Evolutionary conservation across 1,140 invertebrate species (phyloP), one percentile per base, ranked within the genome.

Genomic region (Lasaia peninsularis): DNA sequence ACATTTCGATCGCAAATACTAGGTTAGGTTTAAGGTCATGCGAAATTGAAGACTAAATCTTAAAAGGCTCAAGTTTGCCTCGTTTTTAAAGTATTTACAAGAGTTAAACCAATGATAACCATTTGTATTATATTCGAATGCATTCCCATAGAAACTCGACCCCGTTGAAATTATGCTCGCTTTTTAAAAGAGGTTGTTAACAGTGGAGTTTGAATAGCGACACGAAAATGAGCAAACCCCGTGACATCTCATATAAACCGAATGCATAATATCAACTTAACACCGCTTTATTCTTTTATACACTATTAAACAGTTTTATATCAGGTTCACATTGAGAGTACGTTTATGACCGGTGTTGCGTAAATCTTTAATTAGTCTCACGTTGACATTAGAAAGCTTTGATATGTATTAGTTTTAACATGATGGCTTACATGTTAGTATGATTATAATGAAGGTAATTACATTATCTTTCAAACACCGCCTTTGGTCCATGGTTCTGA

Each of bases 181-280:
- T 83, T 78, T 86, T 86, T 88, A 63, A 86, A 75, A 85, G 73
- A 76, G 74, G 80, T 86, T 88, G 86, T 88, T 88, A 88, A 88
- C 86, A 86, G 83, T 80, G 81, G 81, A 79, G 77, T 71, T 81
- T 88, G 72, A 84, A 86, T 82, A 62, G 75, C 64, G 74, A 65
- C 79, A 76, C 73, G 79, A 73, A 88, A 88, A 80, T 84, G 86
- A 88, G 79, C 86, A 88, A 83, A 80, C 82, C 73, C 72, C 70
- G 79, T 71, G 76, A 78, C 69, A 81, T 83, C 79, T 67, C 77
- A 58, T 67, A 73, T 72, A 66, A 67, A 74, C 67, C 69, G 67
- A 81, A 73, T 80, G 76, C 75, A 83, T 83, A 80, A 86, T 79
- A 73, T 82, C 80, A 73, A n/a, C n/a, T 82, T 78, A 72, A 75